Conservation (phyloP, 1,140 invertebrate species). For the Latrodectus geometricus region DNA sequence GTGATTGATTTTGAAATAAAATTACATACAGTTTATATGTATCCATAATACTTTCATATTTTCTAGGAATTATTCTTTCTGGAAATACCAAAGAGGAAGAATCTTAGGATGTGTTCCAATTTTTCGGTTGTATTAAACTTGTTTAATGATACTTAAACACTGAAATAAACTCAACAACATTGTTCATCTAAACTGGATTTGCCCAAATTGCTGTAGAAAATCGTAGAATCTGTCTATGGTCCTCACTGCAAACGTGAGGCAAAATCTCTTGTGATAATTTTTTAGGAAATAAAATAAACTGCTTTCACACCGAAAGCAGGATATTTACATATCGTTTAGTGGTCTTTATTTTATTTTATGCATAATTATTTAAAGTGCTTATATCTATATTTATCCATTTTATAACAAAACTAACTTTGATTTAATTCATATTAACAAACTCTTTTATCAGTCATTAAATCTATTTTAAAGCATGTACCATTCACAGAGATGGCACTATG, state of each 20-base stretch:
- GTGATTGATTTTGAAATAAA: too few relatives aligned
- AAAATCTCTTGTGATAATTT: constrained; percentile 53
- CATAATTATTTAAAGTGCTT: not conserved
- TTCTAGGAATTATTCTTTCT: too few relatives aligned
- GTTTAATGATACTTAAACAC: not conserved
- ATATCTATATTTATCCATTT: not conserved
- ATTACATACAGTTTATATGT: too few relatives aligned
- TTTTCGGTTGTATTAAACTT: not conserved
- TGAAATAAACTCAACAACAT: not conserved
- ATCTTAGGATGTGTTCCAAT: not conserved
- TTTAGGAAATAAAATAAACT: constrained; percentile 42
- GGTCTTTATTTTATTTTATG: not conserved
- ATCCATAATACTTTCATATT: too few relatives aligned
- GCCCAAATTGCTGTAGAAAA: constrained; percentile 27
- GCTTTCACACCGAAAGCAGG: not conserved
- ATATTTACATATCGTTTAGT: constrained; percentile 25
- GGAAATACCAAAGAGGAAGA: not conserved
- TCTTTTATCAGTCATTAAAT: too few relatives aligned
- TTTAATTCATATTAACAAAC: too few relatives aligned
- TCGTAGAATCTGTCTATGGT: constrained; percentile 11
- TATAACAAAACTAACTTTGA: too few relatives aligned
- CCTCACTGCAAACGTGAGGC: not conserved
- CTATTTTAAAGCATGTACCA: too few relatives aligned
- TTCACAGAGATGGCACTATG: too few relatives aligned
- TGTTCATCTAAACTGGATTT: not conserved